phyloP scores from a whole-genome alignment of 1,140 invertebrate species.

The Zaprionus lachaisei region DNA sequence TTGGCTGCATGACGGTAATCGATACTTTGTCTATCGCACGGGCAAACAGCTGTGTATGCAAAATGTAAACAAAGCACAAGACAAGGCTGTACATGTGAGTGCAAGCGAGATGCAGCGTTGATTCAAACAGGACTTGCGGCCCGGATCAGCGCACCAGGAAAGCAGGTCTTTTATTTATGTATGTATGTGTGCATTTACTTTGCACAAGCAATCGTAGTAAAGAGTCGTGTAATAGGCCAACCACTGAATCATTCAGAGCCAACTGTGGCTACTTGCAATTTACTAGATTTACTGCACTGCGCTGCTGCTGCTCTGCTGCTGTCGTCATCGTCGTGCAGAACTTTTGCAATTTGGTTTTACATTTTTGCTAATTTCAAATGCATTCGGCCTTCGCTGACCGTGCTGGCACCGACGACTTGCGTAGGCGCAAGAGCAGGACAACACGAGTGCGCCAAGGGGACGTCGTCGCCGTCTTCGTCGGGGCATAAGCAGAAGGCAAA shows the following conservation, averaged over 20 bases:
- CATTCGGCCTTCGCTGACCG: slow-evolving; percentile 8
- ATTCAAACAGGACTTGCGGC: neutral
- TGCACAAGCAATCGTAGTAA: neutral
- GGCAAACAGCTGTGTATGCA: neutral
- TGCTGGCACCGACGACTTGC: neutral
- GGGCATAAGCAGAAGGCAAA: slow-evolving; percentile 68
- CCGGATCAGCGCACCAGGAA: neutral
- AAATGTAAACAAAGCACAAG: neutral
- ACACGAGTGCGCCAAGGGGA: slow-evolving; percentile 17
- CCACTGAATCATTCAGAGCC: slow-evolving; percentile 5
- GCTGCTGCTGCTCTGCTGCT: slow-evolving; percentile 8
- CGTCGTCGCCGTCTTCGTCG: slow-evolving; percentile 3
- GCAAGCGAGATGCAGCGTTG: neutral
- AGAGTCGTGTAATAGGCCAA: slow-evolving; percentile 4
- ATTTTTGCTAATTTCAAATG: slow-evolving; percentile 57
- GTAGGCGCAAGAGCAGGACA: slow-evolving; percentile 1
- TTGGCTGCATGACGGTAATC: neutral
- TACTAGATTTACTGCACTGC: slow-evolving; percentile 35
- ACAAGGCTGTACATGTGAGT: neutral
- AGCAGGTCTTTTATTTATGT: neutral
- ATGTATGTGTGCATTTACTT: neutral
- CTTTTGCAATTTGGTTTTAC: slow-evolving; percentile 55
- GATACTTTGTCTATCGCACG: neutral
- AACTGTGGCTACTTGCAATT: slow-evolving; percentile 14
- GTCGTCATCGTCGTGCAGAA: slow-evolving; percentile 7